Conservation (phyloP, 30 jellyfish, hydroid and myxozoan species). For the Hydractinia symbiolongicarpus region DNA sequence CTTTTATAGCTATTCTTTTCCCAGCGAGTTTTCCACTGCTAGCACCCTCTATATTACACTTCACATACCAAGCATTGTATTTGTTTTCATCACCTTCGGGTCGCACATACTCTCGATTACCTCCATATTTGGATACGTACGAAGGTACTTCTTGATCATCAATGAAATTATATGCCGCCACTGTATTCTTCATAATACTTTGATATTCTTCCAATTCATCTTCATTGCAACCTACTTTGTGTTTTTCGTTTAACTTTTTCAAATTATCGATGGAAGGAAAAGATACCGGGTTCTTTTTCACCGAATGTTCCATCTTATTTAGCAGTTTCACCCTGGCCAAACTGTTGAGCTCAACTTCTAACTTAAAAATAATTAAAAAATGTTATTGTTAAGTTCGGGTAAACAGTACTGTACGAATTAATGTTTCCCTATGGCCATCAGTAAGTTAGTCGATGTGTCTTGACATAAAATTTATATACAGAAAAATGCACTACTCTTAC, state of each 20-base stretch:
- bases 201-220: not conserved
- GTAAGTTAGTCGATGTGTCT: too few species aligned
- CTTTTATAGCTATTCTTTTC: conserved; percentile 24
- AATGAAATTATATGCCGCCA: not conserved
- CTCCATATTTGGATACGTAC: not conserved
- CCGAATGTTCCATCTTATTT: too few species aligned
- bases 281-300: too few species aligned
- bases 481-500: too few species aligned
- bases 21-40: conserved; percentile 19
- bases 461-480: too few species aligned
- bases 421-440: too few species aligned
- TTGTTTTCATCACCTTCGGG: not conserved
- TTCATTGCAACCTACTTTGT: not conserved
- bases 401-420: too few species aligned
- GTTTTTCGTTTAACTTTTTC: not conserved
- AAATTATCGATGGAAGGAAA: not conserved
- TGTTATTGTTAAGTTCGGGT: too few species aligned
- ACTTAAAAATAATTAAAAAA: too few species aligned
- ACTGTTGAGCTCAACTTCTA: too few species aligned
- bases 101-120: not conserved
- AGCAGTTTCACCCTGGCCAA: too few species aligned
- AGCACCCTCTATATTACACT: conserved; percentile 4
- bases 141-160: not conserved
- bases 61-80: conserved; percentile 22
- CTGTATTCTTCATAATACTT: not conserved